Percentiles rank a stretch among this genome's conserved stretches.
Conservation (phyloP, 1,140 invertebrate species). For the Bombus pyrosoma region DNA sequence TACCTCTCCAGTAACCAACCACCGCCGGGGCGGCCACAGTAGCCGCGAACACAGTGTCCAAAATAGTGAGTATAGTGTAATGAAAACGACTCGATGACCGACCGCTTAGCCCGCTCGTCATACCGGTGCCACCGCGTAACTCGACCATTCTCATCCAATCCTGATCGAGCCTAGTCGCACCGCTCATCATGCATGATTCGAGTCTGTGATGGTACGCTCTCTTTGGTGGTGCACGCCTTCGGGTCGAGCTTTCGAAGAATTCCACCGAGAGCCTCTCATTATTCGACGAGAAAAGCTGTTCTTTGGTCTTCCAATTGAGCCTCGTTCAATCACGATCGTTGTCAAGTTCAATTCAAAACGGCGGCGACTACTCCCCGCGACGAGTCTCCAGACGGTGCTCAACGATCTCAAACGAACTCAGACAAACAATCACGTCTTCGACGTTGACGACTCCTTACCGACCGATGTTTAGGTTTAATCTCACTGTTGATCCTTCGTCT, state of each 20-base stretch:
- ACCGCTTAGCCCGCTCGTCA: conserved; percentile 72
- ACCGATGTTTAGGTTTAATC: neutral
- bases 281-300: neutral
- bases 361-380: neutral
- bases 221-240: conserved; percentile 16
- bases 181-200: conserved; percentile 66
- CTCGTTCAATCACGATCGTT: conserved; percentile 8
- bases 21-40: conserved; percentile 89
- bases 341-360: conserved; percentile 18
- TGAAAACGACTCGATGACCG: conserved; percentile 77
- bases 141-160: conserved; percentile 77
- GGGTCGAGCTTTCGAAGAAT: conserved; percentile 8
- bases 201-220: conserved; percentile 23
- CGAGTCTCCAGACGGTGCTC: neutral
- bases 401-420: neutral
- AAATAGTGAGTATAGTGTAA: conserved; percentile 85
- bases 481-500: neutral
- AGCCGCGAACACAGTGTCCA: conserved; percentile 89
- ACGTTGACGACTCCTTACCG: neutral
- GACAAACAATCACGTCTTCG: neutral
- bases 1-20: conserved; percentile 93
- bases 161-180: conserved; percentile 65
- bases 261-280: conserved; percentile 29
- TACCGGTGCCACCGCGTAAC: conserved; percentile 72
- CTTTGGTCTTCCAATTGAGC: conserved; percentile 7